Evolutionary conservation across 2,888 invertebrate species (phyloP), one percentile per base, ranked within the genome.

Genomic region (Drosophila imparisetae): DNA sequence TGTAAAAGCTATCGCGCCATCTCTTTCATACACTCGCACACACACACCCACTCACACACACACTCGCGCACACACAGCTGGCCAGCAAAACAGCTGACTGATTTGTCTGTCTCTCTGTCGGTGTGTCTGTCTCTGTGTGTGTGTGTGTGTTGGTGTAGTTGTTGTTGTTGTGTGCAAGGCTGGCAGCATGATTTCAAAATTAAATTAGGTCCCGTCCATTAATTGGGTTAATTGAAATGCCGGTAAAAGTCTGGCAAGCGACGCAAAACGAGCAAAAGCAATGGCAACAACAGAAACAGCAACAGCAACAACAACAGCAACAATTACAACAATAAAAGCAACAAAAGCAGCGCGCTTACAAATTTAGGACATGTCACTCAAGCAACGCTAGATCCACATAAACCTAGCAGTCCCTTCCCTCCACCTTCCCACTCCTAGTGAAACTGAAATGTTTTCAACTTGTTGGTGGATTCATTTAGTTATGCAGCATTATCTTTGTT

Each of bases 201-300:
- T 91, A 91, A 91, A 91, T 91, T 91, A 90, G 90, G 90, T 90
- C 86, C 90, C 90, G 89, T 91, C 86, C 89, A 91, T 91, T 91
- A 91, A 91, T 91, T 91, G 92, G 92, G 91, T 92, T 91, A 91
- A 91, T 91, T 91, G 91, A 91, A 89, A 86, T 90, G 87, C 87
- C 89, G 90, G 88, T 82, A 91, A 90, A 90, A 90, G 89, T 88
- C 89, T 81, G 76, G 75, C 78, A 53, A 61, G 27, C 68, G 36
- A 59, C 42, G 36, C 38, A 38, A 29, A 63, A 42, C 30, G 34
- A 49, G 49, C 48, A 38, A 54, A 50, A 5, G 49, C 7, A 50
- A 29, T 10, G 13, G 29, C 50, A 55, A n/a, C 38, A 38, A 27
- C 38, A 21, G 4, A n/a, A 55, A 21, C 38, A 55, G n/a, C 15